phyloP scores from a whole-genome alignment of 92 coral and sea anemone genomes.

The Phenganax stokvisi region DNA sequence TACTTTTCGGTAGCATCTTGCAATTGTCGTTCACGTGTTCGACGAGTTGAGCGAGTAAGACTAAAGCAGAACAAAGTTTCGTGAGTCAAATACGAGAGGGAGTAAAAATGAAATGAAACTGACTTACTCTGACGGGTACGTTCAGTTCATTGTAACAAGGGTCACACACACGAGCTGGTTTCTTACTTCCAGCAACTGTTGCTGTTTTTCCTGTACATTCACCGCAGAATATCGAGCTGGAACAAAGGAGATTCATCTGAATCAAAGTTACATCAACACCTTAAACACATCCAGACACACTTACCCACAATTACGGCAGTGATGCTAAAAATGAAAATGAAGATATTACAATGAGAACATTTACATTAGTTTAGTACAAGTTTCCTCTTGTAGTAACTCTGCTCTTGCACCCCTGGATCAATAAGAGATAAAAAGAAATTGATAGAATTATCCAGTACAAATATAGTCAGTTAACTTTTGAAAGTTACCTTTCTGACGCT shows the following conservation, averaged over 20 bases:
- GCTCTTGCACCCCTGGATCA: too few relatives aligned
- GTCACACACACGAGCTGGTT: conserved; percentile 87
- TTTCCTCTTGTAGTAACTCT: too few relatives aligned
- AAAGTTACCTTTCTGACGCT: conserved; percentile 69
- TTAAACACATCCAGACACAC: conserved; percentile 8
- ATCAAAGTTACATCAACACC: background rate
- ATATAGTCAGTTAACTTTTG: too few relatives aligned
- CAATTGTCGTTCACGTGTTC: background rate
- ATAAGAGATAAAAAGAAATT: too few relatives aligned
- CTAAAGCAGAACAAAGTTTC: background rate
- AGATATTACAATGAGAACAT: background rate
- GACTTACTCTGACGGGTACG: conserved; percentile 73
- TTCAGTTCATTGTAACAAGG: conserved; percentile 80
- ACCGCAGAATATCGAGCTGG: conserved; percentile 77
- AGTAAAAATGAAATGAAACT: background rate
- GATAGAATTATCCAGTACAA: too few relatives aligned
- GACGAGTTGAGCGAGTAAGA: conserved; percentile 10
- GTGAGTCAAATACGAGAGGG: too few relatives aligned
- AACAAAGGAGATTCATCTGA: background rate
- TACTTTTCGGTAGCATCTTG: too few relatives aligned
- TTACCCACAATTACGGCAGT: conserved; percentile 96
- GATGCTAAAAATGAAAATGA: conserved; percentile 67
- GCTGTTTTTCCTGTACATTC: conserved; percentile 83
- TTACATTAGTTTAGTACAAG: too few relatives aligned
- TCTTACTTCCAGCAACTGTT: conserved; percentile 75